phyloP scores from a whole-genome alignment of 2,113 vertebrate genomes.

The Mus spicilegus region DNA sequence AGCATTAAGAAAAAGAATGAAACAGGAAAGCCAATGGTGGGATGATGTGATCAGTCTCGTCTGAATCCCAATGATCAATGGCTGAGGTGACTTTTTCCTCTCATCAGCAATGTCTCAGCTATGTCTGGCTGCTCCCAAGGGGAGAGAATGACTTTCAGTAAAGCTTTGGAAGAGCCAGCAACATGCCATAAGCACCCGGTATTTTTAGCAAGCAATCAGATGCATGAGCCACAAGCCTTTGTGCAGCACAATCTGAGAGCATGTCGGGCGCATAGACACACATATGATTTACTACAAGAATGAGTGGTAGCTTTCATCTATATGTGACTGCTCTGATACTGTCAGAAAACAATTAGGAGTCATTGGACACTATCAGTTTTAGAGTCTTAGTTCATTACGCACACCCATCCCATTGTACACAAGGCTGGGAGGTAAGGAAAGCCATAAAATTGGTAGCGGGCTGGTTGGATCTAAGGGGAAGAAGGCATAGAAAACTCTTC shows the following conservation, averaged over 20 bases:
- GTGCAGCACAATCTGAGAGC: conserved; percentile 34
- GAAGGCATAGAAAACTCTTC: not conserved
- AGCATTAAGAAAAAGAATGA: not conserved
- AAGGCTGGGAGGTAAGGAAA: conserved; percentile 25
- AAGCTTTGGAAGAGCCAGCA: conserved; percentile 21
- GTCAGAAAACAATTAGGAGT: conserved; percentile 11
- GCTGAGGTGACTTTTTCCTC: conserved; percentile 16
- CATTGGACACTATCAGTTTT: not conserved
- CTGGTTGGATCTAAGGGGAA: not conserved
- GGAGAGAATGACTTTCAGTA: conserved; percentile 30
- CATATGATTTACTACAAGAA: conserved; percentile 6
- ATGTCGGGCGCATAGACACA: not conserved
- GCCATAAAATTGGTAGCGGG: not conserved
- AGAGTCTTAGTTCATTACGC: not conserved
- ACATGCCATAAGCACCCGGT: not conserved
- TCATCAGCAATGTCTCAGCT: conserved; percentile 58
- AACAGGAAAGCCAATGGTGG: conserved; percentile 2
- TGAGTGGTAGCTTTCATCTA: conserved; percentile 35
- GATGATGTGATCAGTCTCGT: not conserved
- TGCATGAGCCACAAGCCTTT: conserved; percentile 15
- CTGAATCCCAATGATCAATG: conserved; percentile 8
- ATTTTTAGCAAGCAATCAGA: conserved; percentile 64
- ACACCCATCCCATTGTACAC: not conserved
- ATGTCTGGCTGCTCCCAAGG: conserved; percentile 22
- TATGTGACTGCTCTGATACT: conserved; percentile 13